phyloP scores from a whole-genome alignment of 2,888 invertebrate species.

The Ischnus inquisitorius region DNA sequence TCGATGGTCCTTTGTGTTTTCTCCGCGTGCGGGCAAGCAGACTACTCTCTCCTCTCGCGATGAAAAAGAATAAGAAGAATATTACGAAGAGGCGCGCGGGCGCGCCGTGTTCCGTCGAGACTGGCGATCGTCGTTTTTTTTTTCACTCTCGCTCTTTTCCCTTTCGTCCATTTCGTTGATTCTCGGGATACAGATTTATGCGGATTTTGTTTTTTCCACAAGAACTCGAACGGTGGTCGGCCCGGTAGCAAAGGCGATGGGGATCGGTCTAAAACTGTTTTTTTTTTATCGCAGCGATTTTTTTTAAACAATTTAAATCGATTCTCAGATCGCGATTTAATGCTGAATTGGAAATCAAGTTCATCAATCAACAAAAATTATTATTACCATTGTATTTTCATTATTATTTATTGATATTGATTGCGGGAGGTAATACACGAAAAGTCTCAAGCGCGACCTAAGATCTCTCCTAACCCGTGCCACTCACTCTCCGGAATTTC shows the following conservation, averaged over 20 bases:
- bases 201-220: neutral
- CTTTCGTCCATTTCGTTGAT: neutral
- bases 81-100: constrained; percentile 16
- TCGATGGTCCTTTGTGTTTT: constrained; percentile 75
- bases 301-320: too few species aligned
- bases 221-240: too few species aligned
- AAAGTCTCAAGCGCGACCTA: constrained; percentile 41
- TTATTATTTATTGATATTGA: too few species aligned
- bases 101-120: constrained; percentile 33
- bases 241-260: too few species aligned
- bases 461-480: constrained; percentile 53
- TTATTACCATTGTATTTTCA: too few species aligned
- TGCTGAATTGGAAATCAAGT: too few species aligned
- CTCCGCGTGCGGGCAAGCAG: constrained; percentile 44
- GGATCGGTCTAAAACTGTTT: too few species aligned
- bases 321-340: too few species aligned
- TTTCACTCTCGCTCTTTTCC: too few species aligned
- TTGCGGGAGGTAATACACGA: too few species aligned
- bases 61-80: constrained; percentile 39
- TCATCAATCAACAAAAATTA: too few species aligned
- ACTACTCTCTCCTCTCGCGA: constrained; percentile 23
- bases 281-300: too few species aligned
- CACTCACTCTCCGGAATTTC: constrained; percentile 60
- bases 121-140: constrained; percentile 15
- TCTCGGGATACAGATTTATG: constrained; percentile 7